Percentiles rank a stretch among this genome's conserved stretches.
phyloP scores from a whole-genome alignment of 1,140 invertebrate species.

The Mercenaria mercenaria region DNA sequence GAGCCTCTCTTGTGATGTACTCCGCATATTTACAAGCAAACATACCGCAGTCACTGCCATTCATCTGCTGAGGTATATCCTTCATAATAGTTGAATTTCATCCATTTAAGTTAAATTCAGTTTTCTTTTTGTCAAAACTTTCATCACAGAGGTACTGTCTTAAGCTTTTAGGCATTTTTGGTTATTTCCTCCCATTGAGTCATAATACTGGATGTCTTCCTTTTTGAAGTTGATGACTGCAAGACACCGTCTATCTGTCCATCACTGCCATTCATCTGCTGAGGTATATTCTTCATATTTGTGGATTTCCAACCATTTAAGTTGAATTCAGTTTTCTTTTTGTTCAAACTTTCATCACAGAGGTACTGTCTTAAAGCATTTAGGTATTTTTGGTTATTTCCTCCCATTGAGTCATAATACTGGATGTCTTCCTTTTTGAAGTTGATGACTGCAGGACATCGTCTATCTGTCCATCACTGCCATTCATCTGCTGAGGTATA shows the following conservation, averaged over 20 bases:
- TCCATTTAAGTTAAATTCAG: slow-evolving; percentile 90
- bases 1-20: slow-evolving; percentile 92
- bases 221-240: slow-evolving; percentile 94
- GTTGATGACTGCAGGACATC: too few relatives aligned
- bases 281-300: slow-evolving; percentile 72
- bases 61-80: slow-evolving; percentile 98
- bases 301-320: slow-evolving; percentile 89
- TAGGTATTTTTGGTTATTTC: slow-evolving; percentile 91
- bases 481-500: too few relatives aligned
- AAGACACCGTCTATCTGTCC: too few relatives aligned
- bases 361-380: slow-evolving; percentile 90
- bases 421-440: slow-evolving; percentile 91
- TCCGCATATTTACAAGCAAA: slow-evolving; percentile 99
- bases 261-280: too few relatives aligned
- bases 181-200: slow-evolving; percentile 96
- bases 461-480: too few relatives aligned
- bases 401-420: slow-evolving; percentile 98
- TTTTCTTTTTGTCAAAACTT: slow-evolving; percentile 94
- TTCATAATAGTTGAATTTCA: too few relatives aligned
- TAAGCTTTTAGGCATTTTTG: slow-evolving; percentile 89
- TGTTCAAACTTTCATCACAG: slow-evolving; percentile 94
- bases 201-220: slow-evolving; percentile 94
- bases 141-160: slow-evolving; percentile 93
- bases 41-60: slow-evolving; percentile 99
- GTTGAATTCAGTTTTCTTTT: slow-evolving; percentile 92